Base-by-base conservation (phyloP, 2,888 invertebrate species). In the Pachymerium ferrugineum region DNA sequence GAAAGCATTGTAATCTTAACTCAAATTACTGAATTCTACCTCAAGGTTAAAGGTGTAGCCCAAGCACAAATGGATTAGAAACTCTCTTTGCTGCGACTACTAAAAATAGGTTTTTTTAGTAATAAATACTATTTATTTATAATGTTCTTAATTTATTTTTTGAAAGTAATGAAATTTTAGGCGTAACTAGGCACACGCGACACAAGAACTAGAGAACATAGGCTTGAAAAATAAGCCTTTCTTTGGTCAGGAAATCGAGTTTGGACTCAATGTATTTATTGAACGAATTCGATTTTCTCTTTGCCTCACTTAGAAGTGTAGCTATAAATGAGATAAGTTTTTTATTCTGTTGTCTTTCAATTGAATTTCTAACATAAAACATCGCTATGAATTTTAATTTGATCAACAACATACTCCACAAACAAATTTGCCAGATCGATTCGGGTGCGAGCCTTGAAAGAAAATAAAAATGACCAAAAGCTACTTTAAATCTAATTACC, bases 211-310 rank as follows among this genome's bases (percentile, higher is more conserved):
- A n/a, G n/a, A 62, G 28, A 22, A 62, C 10, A 62, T 38, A 38
- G 16, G 38, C 25, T 62, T 28, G n/a, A n/a, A n/a, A n/a, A 25
- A 25, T 25, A 28, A 6, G 25, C 12, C 25, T 28, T 22, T 25
- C 62, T 62, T 10, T 62, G 62, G 62, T 62, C 62, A 62, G 62
- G 28, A 62, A 62, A 62, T 62, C 62, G 62, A 62, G 62, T 62
- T 22, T 62, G 28, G 25, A 28, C 47, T 6, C 14, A 4, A 62
- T 62, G 5, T 62, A 12, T n/a, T 62, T 62, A 62, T 62, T 62
- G 62, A n/a, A 28, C 25, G 28, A 62, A 62, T 62, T 62, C 62
- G 28, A 62, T 62, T 62, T 62, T 10, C 62, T 25, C 14, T 47
- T 10, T 3, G 3, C 62, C 62, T 62, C 28, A n/a, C 3, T 25